Conservation (phyloP, 35 echinoderm and acorn worm genomes). For the Ptychodera flava region DNA sequence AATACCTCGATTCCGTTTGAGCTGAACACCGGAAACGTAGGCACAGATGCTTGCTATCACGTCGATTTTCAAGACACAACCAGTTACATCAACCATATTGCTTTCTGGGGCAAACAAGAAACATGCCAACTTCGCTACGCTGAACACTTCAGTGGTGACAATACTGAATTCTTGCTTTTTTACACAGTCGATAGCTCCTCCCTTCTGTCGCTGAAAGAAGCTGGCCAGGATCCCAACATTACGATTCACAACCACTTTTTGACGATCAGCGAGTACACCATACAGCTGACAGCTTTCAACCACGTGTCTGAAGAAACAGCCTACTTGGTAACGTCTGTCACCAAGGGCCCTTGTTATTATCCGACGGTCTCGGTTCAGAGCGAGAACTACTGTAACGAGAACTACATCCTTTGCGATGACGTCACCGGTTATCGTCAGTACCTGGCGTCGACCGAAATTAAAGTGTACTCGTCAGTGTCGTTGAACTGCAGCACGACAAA, state of each 20-base stretch:
- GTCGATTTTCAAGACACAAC: slow-evolving; percentile 17
- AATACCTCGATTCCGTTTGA: not conserved
- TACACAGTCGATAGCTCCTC: not conserved
- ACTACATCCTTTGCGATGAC: slow-evolving; percentile 7
- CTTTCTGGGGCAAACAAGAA: slow-evolving; percentile 2
- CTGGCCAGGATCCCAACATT: not conserved
- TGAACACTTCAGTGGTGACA: not conserved
- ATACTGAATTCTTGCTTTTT: not conserved
- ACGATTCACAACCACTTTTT: slow-evolving; percentile 4
- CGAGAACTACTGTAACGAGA: slow-evolving; percentile 10
- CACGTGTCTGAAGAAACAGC: not conserved
- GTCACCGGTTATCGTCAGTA: slow-evolving; percentile 4
- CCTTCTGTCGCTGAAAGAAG: not conserved
- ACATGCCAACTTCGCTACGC: slow-evolving; percentile 9
- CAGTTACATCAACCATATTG: not conserved
- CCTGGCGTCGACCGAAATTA: slow-evolving; percentile 8
- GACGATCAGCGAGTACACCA: not conserved
- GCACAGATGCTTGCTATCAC: slow-evolving; percentile 41
- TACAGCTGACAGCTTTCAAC: slow-evolving; percentile 6
- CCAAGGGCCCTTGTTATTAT: slow-evolving; percentile 8
- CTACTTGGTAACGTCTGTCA: not conserved
- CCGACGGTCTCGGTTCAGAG: not conserved
- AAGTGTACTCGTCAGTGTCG: slow-evolving; percentile 9
- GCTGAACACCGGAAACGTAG: slow-evolving; percentile 9
- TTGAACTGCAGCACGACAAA: slow-evolving; percentile 28